A percentile compares a stretch with the other conserved stretches of the same genome.
Evolutionary conservation across 2,888 invertebrate species (phyloP).

Genomic region (Andrena bicolor): DNA sequence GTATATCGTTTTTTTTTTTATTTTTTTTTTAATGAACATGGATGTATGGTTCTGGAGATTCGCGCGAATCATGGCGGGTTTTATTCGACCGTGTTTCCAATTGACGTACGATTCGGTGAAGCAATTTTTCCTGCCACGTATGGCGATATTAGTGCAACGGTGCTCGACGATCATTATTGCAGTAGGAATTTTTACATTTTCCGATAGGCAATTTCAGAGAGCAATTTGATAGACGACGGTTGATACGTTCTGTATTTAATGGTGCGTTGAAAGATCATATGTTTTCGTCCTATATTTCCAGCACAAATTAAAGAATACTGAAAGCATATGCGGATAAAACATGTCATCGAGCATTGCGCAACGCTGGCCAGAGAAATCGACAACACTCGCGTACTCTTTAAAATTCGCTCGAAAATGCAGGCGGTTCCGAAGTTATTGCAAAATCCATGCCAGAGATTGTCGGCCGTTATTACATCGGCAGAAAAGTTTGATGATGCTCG

Average conservation of each 20-base stretch:
- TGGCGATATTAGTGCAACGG: background rate
- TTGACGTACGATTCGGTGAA: constrained; percentile 1
- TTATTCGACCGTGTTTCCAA: constrained; percentile 13
- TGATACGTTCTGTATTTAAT: too few species aligned
- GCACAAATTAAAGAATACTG: too few species aligned
- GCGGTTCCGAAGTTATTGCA: constrained; percentile 42
- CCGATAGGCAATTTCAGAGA: too few species aligned
- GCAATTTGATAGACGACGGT: too few species aligned
- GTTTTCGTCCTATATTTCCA: too few species aligned
- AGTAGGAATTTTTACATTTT: background rate
- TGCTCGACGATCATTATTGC: background rate
- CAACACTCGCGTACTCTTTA: constrained; percentile 13
- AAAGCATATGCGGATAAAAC: background rate
- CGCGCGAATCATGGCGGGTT: background rate
- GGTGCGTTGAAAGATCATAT: too few species aligned
- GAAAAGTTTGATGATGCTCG: constrained; percentile 55
- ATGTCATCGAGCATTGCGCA: constrained; percentile 16
- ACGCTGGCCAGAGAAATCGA: background rate
- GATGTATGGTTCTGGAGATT: constrained; percentile 3
- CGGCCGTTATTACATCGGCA: constrained; percentile 51
- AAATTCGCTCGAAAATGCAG: constrained; percentile 3
- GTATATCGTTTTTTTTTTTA: background rate
- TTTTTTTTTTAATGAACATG: constrained; percentile 25
- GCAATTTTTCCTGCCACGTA: background rate
- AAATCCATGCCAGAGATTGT: constrained; percentile 46